These are phyloP conservation scores for Catonia carolina DNA, from an alignment of 2,888 invertebrate genomes.

Conservation along the genomic window DNA sequence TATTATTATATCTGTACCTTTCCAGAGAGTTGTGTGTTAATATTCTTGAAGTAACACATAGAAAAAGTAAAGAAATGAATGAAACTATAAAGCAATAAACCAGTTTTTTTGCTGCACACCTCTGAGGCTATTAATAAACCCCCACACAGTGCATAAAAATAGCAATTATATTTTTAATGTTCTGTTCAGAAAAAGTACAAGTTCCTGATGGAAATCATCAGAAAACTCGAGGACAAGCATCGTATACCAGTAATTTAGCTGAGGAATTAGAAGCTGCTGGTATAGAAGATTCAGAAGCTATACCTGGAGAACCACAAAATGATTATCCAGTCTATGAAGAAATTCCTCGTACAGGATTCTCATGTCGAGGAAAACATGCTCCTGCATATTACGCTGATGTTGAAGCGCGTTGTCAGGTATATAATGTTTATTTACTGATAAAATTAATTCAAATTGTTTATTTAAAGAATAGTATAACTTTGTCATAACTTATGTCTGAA, in stretches of 20 bases:
- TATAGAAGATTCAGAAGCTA: constrained; percentile 35
- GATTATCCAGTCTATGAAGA: constrained; percentile 44
- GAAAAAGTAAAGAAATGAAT: no score
- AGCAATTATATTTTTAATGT: no score
- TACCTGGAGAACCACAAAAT: constrained; percentile 44
- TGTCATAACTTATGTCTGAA: neutral
- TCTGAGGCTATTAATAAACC: no score
- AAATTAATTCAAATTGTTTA: no score
- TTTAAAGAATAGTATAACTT: no score
- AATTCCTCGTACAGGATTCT: constrained; percentile 45
- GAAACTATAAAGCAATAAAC: no score
- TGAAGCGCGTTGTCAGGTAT: constrained; percentile 46
- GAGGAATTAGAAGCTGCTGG: constrained; percentile 12
- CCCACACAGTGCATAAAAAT: no score
- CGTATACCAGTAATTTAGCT: constrained; percentile 7
- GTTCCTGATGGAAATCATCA: constrained; percentile 12
- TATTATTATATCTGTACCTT: no score
- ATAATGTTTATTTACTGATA: no score
- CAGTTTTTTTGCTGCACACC: no score
- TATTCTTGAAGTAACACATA: no score
- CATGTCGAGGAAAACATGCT: constrained; percentile 42
- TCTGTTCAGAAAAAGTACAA: neutral
- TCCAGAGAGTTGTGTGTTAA: no score
- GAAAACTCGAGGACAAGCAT: neutral
- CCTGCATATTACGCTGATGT: constrained; percentile 48